Conservation (phyloP, 1,140 invertebrate species). For the Amphibalanus amphitrite region DNA sequence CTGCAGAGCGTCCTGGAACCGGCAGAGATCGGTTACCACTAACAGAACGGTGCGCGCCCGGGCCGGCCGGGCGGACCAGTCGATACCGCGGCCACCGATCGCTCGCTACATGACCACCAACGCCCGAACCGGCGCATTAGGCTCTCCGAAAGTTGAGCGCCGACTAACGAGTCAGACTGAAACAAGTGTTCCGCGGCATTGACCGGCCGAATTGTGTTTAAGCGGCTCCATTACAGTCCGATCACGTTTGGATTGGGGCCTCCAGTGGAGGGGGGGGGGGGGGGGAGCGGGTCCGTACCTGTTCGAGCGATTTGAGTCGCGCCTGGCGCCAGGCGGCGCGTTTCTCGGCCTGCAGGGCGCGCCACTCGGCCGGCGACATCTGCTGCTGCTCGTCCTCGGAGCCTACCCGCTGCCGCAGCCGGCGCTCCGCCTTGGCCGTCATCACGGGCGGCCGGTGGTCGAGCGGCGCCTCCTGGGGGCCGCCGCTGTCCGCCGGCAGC, state of each 20-base stretch:
- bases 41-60: too few relatives aligned
- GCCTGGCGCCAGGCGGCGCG: slow-evolving; percentile 81
- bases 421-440: neutral
- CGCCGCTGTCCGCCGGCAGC: neutral
- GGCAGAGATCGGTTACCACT: too few relatives aligned
- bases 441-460: neutral
- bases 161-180: too few relatives aligned
- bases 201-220: too few relatives aligned
- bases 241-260: too few relatives aligned
- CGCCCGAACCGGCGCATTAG: too few relatives aligned
- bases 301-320: slow-evolving; percentile 65
- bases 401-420: neutral
- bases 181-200: too few relatives aligned
- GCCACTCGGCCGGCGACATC: slow-evolving; percentile 53
- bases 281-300: slow-evolving; percentile 33
- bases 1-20: slow-evolving; percentile 60
- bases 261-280: slow-evolving; percentile 29
- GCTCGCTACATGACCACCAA: too few relatives aligned
- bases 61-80: too few relatives aligned
- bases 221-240: too few relatives aligned
- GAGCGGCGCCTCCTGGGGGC: neutral
- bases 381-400: slow-evolving; percentile 36
- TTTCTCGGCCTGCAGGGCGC: slow-evolving; percentile 62
- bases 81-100: too few relatives aligned
- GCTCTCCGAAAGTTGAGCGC: too few relatives aligned